phyloP scores from a whole-genome alignment of 1,140 invertebrate genomes.

The Cydia strobilella region DNA sequence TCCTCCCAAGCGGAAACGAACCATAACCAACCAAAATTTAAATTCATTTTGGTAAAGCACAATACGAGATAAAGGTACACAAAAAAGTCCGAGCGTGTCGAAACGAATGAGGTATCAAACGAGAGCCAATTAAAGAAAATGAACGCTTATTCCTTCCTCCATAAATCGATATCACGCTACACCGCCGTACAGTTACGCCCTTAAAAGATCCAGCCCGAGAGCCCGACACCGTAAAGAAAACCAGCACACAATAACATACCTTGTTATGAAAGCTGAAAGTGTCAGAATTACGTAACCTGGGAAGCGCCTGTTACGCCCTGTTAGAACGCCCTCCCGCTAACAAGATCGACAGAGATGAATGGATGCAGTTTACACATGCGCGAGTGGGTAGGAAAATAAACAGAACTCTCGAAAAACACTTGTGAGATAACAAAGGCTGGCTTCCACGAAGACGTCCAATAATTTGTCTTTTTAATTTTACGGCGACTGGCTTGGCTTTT shows the following conservation, averaged over 20 bases:
- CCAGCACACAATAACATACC: constrained; percentile 64
- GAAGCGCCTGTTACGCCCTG: constrained; percentile 75
- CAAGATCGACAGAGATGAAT: constrained; percentile 68
- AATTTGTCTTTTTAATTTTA: constrained; percentile 81
- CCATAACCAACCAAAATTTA: constrained; percentile 49
- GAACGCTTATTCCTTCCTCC: constrained; percentile 68
- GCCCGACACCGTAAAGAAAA: constrained; percentile 49
- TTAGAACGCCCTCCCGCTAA: constrained; percentile 69
- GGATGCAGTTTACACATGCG: constrained; percentile 45
- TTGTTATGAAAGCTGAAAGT: constrained; percentile 76
- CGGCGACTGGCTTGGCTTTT: constrained; percentile 75
- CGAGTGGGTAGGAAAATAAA: constrained; percentile 64
- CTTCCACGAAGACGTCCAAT: constrained; percentile 79
- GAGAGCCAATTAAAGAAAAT: constrained; percentile 73
- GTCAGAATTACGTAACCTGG: constrained; percentile 75
- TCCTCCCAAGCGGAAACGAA: constrained; percentile 52
- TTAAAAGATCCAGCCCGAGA: constrained; percentile 61
- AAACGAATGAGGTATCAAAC: constrained; percentile 63
- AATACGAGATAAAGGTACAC: constrained; percentile 44
- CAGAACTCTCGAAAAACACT: constrained; percentile 78
- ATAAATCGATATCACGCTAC: constrained; percentile 73
- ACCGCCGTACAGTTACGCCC: constrained; percentile 64
- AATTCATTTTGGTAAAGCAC: constrained; percentile 52
- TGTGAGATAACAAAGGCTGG: constrained; percentile 78
- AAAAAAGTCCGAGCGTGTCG: constrained; percentile 62